Evolutionary conservation across 92 coral and sea anemone genomes (phyloP), one percentile per base, ranked within the genome.

Genomic region (Epizoanthus ramosus): DNA sequence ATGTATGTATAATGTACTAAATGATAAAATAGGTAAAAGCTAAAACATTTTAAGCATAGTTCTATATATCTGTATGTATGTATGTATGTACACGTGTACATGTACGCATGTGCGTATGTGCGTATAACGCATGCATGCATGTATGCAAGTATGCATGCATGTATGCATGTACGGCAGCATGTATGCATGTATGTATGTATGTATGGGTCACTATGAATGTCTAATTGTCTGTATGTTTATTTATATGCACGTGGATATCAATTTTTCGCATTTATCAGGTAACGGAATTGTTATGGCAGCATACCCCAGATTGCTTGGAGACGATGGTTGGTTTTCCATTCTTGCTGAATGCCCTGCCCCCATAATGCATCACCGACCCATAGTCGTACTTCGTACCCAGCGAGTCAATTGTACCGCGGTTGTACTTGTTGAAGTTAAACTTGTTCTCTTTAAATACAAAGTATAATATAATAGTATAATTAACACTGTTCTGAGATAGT

Each of bases 361-460:
- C 87, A 82, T 92, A 92, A 68, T 92, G 95, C 95, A 92, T 92
- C 53, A 92, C 88, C 31, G 93, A 89, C 17, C 93, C 91, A 68
- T 87, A 89, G 85, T 92, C 95, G 83, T 92, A 92, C 17, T n/a
- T 10, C 5, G 95, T 92, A 6, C 95, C 95, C 15, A 92, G 91
- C 3, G 93, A 89, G 74, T 92, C 95, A 37, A 92, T 92, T 28
- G 95, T 92, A 13, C 88, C 85, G 31, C 88, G 63, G 65, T 81
- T 73, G 79, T 92, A 92, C 83, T 92, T 92, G 81, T 92, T 92
- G 91, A 92, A 92, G 75, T 92, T 92, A 63, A 81, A 82, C 84
- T 92, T 89, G 68, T 59, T 87, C 0, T 87, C 93, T 89, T 24
- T 10, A 54, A 23, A 37, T 37, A 37, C 43, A 37, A 37, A 37